Evolutionary conservation across 30 jellyfish, hydroid and myxozoan genomes (phyloP).

Genomic region (Aurelia aurita complex sp. Pacific): DNA sequence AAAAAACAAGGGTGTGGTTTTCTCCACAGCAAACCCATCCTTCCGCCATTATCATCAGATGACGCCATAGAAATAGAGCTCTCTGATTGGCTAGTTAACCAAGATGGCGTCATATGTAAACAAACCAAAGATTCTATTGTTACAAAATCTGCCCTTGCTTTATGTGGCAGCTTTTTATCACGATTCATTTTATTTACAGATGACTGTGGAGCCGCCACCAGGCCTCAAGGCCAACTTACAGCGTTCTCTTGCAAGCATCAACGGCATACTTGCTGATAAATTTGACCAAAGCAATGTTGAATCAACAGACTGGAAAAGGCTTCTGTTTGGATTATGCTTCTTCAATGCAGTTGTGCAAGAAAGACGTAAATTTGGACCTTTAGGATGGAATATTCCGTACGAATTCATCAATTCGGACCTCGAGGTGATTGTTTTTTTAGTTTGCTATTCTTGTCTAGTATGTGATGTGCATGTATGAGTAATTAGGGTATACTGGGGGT

Average conservation of each 20-base stretch:
- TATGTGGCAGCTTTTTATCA: too few relatives aligned
- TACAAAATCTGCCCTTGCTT: too few relatives aligned
- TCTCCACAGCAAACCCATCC: too few relatives aligned
- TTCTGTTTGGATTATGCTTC: conserved; percentile 68
- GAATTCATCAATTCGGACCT: conserved; percentile 83
- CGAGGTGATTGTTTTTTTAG: conserved; percentile 47
- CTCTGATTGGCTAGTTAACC: too few relatives aligned
- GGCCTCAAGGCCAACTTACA: conserved; percentile 75
- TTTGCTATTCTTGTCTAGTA: not conserved
- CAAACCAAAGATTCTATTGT: too few relatives aligned
- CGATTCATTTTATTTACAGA: conserved; percentile 27
- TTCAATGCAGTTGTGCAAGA: conserved; percentile 88
- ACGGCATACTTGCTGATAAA: conserved; percentile 67
- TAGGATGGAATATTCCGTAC: conserved; percentile 86
- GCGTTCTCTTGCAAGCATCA: conserved; percentile 51
- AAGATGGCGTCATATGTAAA: too few relatives aligned
- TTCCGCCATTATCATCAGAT: too few relatives aligned
- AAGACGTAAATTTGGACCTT: conserved; percentile 80
- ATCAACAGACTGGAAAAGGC: conserved; percentile 68
- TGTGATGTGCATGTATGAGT: not conserved
- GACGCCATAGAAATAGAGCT: too few relatives aligned
- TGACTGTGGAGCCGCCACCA: conserved; percentile 87
- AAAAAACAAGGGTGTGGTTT: too few relatives aligned
- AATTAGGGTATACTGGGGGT: too few relatives aligned
- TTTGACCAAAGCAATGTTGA: conserved; percentile 36